Evolutionary conservation across 2,113 vertebrate species (phyloP), one percentile per base, ranked within the genome.

Genomic region (Scartelaos histophorus): DNA sequence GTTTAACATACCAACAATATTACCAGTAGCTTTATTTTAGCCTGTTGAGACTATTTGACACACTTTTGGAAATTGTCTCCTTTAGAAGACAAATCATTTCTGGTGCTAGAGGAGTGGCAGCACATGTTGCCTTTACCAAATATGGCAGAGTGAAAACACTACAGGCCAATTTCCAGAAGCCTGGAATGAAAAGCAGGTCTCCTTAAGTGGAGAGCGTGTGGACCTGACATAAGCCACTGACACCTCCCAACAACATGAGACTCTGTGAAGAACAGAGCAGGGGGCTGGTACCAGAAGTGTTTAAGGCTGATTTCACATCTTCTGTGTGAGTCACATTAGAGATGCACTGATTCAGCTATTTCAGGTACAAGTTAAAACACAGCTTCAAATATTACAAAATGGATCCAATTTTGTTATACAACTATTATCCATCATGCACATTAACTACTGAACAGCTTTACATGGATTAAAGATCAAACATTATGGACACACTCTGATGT

Each of bases 121-220:
- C 82, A 78, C 84, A 79, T 78, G 85, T 89, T 82, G 87, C 85
- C 81, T 77, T 93, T 86, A 91, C 93, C 93, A 94, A 93, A 94
- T 94, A 94, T 91, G 93, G 93, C 84, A 65, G 88, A 85, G 84
- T 80, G 51, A 83, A 87, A 88, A 92, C 82, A 84, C 76, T 67
- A 69, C 75, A 68, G 74, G 21, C 49, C 62, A 70, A 70, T 75
- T 64, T 72, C 81, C 75, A 69, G 78, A 82, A 88, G 75, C 3
- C 79, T 83, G 85, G 84, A 90, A 88, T 87, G 81, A 89, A 79
- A 87, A 80, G 77, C 82, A 75, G 83, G 85, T 87, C 85, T 93
- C 90, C 91, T 88, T 93, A 92, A 93, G 60, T 64, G 90, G 91
- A 86, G 85, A 70, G 87, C 82, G 83, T 62, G 72, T 60, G 66